These are phyloP conservation scores for Tachystola acroxantha DNA, from an alignment of 2,888 invertebrate species.

Conservation along the genomic window DNA sequence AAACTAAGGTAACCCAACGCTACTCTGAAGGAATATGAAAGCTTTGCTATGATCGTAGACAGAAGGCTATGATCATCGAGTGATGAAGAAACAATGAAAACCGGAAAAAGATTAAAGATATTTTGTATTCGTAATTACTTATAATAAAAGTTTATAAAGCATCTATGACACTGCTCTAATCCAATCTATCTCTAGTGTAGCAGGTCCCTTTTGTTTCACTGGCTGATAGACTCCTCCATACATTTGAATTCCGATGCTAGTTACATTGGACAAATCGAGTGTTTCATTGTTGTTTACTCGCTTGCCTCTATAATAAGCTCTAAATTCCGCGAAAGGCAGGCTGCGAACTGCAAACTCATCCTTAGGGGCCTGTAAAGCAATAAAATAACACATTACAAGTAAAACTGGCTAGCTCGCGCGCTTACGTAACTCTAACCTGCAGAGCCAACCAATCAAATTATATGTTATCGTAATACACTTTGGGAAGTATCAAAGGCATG, in stretches of 20 bases:
- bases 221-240: slow-evolving; percentile 82
- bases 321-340: slow-evolving; percentile 76
- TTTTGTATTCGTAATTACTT: no score
- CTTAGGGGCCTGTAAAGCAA: slow-evolving; percentile 66
- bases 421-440: no score
- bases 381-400: neutral
- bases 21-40: no score
- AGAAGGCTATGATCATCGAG: no score
- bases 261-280: slow-evolving; percentile 75
- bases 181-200: slow-evolving; percentile 81
- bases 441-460: no score
- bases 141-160: slow-evolving; percentile 13
- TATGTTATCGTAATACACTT: no score
- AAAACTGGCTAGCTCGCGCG: neutral
- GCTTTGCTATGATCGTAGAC: no score
- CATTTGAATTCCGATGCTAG: slow-evolving; percentile 80
- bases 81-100: no score
- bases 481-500: no score
- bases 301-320: slow-evolving; percentile 80
- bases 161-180: slow-evolving; percentile 59
- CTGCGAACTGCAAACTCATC: slow-evolving; percentile 70
- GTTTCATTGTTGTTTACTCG: slow-evolving; percentile 74
- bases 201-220: slow-evolving; percentile 80
- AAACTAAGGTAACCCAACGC: no score
- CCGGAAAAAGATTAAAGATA: no score